Percentiles rank a stretch among this genome's conserved stretches.
phyloP scores from a whole-genome alignment of 2,797 vertebrate species.

The Passerculus sandwichensis region DNA sequence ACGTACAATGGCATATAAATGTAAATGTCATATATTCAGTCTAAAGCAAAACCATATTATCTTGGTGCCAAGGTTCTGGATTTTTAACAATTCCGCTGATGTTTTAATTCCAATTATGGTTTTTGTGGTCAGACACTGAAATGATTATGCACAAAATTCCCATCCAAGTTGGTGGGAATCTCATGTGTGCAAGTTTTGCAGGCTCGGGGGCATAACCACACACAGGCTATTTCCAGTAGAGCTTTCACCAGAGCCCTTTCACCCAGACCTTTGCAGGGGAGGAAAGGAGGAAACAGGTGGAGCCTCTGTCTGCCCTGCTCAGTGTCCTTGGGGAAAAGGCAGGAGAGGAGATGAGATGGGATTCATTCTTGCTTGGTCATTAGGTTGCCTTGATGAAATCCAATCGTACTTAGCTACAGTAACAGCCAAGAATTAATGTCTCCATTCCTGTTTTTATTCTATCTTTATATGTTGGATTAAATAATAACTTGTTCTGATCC shows the following conservation, averaged over 20 bases:
- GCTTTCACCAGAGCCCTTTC: neutral
- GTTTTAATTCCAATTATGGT: slow-evolving; percentile 66
- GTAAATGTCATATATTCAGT: slow-evolving; percentile 8
- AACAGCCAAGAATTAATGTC: neutral
- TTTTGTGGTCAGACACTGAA: slow-evolving; percentile 62
- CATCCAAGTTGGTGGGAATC: slow-evolving; percentile 51
- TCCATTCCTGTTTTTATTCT: neutral
- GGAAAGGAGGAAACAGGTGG: neutral
- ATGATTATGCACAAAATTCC: slow-evolving; percentile 43
- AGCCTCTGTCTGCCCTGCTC: neutral
- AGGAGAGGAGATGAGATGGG: neutral
- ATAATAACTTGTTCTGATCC: neutral
- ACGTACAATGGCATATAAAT: neutral
- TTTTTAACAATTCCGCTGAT: slow-evolving; percentile 37
- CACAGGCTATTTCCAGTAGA: neutral
- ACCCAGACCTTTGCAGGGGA: neutral
- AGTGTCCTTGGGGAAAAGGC: neutral
- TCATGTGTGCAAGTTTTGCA: slow-evolving; percentile 24
- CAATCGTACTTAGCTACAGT: neutral
- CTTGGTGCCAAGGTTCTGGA: slow-evolving; percentile 53
- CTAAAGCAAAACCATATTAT: slow-evolving; percentile 23
- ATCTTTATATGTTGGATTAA: neutral
- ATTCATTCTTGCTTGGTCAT: neutral
- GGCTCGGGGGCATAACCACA: slow-evolving; percentile 38
- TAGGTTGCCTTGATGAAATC: neutral